phyloP scores from a whole-genome alignment of 2,888 invertebrate genomes.

The Hirtodrosophila confusa region DNA sequence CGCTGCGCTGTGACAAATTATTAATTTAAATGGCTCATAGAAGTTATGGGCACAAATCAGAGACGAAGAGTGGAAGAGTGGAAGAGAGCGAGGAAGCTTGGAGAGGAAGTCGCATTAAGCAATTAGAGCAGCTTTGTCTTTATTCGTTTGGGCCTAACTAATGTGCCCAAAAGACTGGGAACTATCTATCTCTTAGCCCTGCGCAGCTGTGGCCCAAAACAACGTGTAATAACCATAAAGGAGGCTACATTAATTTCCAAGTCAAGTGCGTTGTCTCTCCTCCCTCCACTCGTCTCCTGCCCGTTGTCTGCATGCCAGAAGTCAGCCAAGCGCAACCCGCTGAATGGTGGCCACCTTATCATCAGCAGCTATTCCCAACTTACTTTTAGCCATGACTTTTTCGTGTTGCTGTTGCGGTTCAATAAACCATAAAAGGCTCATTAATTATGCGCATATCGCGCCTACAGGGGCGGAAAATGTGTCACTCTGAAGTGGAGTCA shows the following conservation, averaged over 20 bases:
- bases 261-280: constrained; percentile 73
- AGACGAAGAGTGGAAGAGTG: too few relatives aligned
- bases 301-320: constrained; percentile 44
- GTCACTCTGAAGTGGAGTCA: constrained; percentile 50
- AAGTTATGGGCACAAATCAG: constrained; percentile 50
- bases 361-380: constrained; percentile 43
- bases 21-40: constrained; percentile 81
- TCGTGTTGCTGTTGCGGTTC: constrained; percentile 75
- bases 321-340: constrained; percentile 82
- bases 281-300: constrained; percentile 9
- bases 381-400: constrained; percentile 61
- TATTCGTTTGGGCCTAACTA: constrained; percentile 68
- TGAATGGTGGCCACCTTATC: constrained; percentile 65
- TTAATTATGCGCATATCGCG: constrained; percentile 83
- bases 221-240: constrained; percentile 74
- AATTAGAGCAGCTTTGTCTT: constrained; percentile 72
- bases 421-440: constrained; percentile 84
- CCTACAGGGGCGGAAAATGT: constrained; percentile 78
- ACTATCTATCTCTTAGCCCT: constrained; percentile 16
- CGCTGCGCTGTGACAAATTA: constrained; percentile 70
- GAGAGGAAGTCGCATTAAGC: constrained; percentile 57
- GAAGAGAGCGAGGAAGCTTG: not conserved
- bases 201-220: constrained; percentile 40
- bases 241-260: constrained; percentile 80
- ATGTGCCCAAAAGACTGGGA: constrained; percentile 37